A percentile compares a stretch with the other conserved stretches of the same genome.
Evolutionary conservation across 2,797 vertebrate genomes (phyloP).

Genomic region (Sebastes hopkinsi): DNA sequence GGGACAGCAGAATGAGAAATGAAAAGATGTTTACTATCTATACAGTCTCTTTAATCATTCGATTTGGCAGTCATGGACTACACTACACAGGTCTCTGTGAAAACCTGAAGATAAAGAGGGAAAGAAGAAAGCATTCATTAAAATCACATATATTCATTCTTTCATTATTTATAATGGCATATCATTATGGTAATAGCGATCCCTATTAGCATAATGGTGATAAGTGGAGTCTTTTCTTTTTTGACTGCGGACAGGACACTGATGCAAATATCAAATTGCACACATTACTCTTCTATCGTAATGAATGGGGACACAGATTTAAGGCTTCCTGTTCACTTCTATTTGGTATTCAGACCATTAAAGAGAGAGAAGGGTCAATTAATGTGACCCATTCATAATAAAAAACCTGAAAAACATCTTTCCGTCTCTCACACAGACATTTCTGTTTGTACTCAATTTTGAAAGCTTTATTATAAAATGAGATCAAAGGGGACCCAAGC

Average conservation of each 20-base stretch:
- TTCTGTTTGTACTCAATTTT: background rate
- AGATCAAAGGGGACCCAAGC: background rate
- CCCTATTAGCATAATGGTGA: constrained; percentile 65
- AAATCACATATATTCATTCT: constrained; percentile 58
- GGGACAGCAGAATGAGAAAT: constrained; percentile 28
- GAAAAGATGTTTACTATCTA: constrained; percentile 44
- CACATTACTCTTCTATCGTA: constrained; percentile 35
- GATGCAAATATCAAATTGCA: constrained; percentile 39
- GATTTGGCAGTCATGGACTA: constrained; percentile 23
- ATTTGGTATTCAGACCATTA: constrained; percentile 12
- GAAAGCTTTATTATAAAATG: background rate
- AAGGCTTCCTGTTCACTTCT: constrained; percentile 4
- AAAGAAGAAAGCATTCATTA: constrained; percentile 41
- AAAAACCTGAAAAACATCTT: background rate
- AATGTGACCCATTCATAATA: background rate
- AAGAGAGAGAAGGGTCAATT: constrained; percentile 12
- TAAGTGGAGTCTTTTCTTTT: constrained; percentile 56
- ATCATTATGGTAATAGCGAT: constrained; percentile 58
- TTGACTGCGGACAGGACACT: constrained; percentile 38
- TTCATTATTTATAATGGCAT: constrained; percentile 66
- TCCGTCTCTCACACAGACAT: background rate
- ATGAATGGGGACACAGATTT: constrained; percentile 25
- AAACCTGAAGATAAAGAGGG: constrained; percentile 21
- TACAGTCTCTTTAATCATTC: constrained; percentile 47
- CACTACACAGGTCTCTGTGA: constrained; percentile 4